Evolutionary conservation across 2,888 invertebrate genomes (phyloP).

Genomic region (Melanostoma scalare): DNA sequence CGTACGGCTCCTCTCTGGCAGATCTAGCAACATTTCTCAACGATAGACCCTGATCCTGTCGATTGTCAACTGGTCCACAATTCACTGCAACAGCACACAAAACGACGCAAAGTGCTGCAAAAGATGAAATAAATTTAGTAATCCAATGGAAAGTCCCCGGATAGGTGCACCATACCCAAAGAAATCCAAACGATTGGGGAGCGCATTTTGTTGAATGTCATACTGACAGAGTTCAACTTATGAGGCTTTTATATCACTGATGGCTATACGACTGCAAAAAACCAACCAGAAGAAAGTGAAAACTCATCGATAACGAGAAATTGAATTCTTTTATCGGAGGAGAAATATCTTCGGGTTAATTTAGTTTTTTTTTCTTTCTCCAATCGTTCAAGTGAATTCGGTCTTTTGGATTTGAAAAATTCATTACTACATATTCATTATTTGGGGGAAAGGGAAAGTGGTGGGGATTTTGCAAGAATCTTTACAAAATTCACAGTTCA

Average conservation of each 20-base stretch:
- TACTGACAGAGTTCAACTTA: constrained; percentile 64
- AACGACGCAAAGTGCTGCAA: constrained; percentile 51
- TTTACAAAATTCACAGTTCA: too few relatives aligned
- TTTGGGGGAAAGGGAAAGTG: constrained; percentile 41
- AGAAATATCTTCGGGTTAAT: constrained; percentile 62
- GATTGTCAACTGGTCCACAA: constrained; percentile 42
- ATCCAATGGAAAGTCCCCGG: background rate
- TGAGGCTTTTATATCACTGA: constrained; percentile 70
- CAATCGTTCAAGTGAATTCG: constrained; percentile 55
- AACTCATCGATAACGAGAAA: constrained; percentile 71
- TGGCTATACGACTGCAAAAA: constrained; percentile 55
- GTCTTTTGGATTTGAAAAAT: constrained; percentile 36
- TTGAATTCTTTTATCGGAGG: constrained; percentile 68
- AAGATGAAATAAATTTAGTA: constrained; percentile 37
- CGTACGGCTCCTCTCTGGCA: constrained; percentile 5
- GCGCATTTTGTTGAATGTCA: constrained; percentile 72
- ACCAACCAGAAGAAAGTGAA: constrained; percentile 67
- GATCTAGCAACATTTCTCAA: background rate
- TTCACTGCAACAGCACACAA: constrained; percentile 41
- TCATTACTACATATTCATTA: constrained; percentile 21
- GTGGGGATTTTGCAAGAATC: constrained; percentile 67
- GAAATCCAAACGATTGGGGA: constrained; percentile 70
- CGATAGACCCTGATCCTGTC: constrained; percentile 11
- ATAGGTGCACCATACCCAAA: constrained; percentile 58
- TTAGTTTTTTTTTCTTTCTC: constrained; percentile 52